Percentiles rank a stretch among this genome's conserved stretches.
Conservation (phyloP, 2,888 invertebrate species). For the Pediacus dermestoides region DNA sequence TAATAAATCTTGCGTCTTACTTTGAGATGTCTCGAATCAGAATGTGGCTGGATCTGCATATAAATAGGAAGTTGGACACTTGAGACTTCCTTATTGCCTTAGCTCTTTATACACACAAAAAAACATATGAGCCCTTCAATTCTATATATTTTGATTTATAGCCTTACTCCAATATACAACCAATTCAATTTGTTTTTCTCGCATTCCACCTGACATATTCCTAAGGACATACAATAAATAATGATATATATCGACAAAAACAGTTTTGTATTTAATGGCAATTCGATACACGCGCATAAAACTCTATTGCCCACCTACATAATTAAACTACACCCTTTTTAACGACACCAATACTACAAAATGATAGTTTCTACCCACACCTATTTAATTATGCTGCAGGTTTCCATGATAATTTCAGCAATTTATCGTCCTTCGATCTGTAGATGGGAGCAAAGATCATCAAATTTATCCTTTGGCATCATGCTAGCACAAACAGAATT, state of each 20-base stretch:
- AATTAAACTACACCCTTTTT: too few relatives aligned
- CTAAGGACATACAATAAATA: slow-evolving; percentile 11
- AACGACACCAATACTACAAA: too few relatives aligned
- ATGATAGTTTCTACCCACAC: too few relatives aligned
- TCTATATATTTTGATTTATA: slow-evolving; percentile 20
- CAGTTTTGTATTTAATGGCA: too few relatives aligned
- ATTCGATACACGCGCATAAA: too few relatives aligned
- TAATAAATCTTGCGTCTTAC: slow-evolving; percentile 48
- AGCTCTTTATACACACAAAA: slow-evolving; percentile 19
- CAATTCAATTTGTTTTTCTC: slow-evolving; percentile 24
- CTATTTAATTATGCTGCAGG: too few relatives aligned
- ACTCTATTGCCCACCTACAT: too few relatives aligned
- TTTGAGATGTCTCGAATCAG: slow-evolving; percentile 42
- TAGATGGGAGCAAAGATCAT: too few relatives aligned
- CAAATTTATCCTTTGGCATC: slow-evolving; percentile 5
- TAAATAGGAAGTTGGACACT: slow-evolving; percentile 43
- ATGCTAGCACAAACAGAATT: too few relatives aligned
- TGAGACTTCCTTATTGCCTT: slow-evolving; percentile 31
- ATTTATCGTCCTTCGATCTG: too few relatives aligned
- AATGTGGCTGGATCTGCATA: slow-evolving; percentile 45
- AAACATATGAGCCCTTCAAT: slow-evolving; percentile 22
- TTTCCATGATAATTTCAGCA: too few relatives aligned
- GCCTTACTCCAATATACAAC: slow-evolving; percentile 9
- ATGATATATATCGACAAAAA: slow-evolving; percentile 9
- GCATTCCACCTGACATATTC: slow-evolving; percentile 11